Evolutionary conservation across 1,140 invertebrate genomes (phyloP), one percentile per base, ranked within the genome.

Genomic region (Drosophila pallidifrons): DNA sequence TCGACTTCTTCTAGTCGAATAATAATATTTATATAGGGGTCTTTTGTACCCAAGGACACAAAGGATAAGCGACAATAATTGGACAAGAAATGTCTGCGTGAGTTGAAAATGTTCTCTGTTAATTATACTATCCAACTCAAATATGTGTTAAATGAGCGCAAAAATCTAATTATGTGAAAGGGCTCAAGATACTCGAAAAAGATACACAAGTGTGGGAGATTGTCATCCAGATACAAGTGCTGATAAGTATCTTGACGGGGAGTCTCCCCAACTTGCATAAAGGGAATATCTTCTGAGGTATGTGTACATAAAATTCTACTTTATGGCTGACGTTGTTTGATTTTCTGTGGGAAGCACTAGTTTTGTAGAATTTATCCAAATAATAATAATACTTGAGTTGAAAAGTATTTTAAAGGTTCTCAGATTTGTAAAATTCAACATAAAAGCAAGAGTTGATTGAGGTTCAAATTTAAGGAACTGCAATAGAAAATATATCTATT

Each of bases 141-240:
- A 15, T 38, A 38, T 49, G 59, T 49, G 59, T 70, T 38, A 68
- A 73, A 73, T 73, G 64, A 41, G 61, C 47, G 47, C 25, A 25
- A 46, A 46, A 46, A 45, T 60, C 35, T 5, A 25, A 28, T 46
- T 54, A 55, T 13, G 30, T 54, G 28, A 54, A 30, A 13, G 15
- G 15, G n/a, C 16, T 25, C 10, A 11, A 28, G 46, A 32, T 54
- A 3, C 25, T 7, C 15, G 16, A 20, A 41, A 25, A 11, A 57
- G 32, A 35, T 30, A 28, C 20, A 52, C 10, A 52, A 52, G 11
- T 49, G 16, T 25, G 8, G 16, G 2, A 25, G 47, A 49, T 13
- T 43, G n/a, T 43, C 41, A n/a, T 38, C 10, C 41, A 5, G 47
- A 49, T 49, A 28, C 16, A 20, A 49, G 20, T 43, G n/a, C n/a